These are phyloP conservation scores for Phengaris arion DNA, from an alignment of 2,888 invertebrate genomes.

Conservation along the genomic window DNA sequence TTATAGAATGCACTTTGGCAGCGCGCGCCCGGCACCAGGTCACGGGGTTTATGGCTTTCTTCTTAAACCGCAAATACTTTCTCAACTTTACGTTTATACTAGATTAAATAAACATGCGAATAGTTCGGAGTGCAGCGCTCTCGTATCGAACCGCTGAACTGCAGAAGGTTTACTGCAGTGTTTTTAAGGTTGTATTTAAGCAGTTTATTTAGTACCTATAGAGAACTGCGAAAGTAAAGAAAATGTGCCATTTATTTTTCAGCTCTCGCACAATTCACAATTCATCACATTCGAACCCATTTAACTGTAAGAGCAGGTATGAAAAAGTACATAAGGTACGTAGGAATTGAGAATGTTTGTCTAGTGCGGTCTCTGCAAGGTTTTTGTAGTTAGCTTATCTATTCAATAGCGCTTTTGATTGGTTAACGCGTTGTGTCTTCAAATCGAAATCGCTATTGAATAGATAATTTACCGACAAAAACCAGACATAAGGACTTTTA, in stretches of 20 bases:
- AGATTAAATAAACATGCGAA: conserved; percentile 22
- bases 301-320: background rate
- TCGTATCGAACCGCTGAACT: conserved; percentile 9
- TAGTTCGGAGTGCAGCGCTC: conserved; percentile 15
- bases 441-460: too few relatives aligned
- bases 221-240: background rate
- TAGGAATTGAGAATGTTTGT: background rate
- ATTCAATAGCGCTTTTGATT: too few relatives aligned
- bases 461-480: too few relatives aligned
- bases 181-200: background rate
- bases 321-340: background rate
- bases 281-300: background rate
- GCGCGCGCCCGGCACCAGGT: background rate
- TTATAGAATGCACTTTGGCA: conserved; percentile 19
- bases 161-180: background rate
- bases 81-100: conserved; percentile 19
- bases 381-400: too few relatives aligned
- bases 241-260: background rate
- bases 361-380: too few relatives aligned
- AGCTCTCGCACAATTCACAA: background rate
- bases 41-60: conserved; percentile 13
- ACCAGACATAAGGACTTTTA: too few relatives aligned
- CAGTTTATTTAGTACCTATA: background rate
- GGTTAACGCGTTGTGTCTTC: too few relatives aligned
- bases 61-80: conserved; percentile 23